These are phyloP conservation scores for Eupleurogrammus muticus DNA, from an alignment of 2,797 vertebrate species.

Conservation along the genomic window DNA sequence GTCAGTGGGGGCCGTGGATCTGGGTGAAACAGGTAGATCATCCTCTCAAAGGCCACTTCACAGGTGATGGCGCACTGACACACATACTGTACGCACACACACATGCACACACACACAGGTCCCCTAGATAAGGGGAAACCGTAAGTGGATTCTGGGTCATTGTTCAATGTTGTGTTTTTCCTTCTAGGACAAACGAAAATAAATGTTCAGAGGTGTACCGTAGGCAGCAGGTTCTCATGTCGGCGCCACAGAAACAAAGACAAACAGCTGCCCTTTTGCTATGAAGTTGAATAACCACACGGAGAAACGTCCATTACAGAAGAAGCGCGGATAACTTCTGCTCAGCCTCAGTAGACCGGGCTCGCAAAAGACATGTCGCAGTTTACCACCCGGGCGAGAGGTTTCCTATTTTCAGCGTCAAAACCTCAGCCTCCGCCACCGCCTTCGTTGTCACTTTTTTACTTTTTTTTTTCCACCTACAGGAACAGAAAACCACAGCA, in stretches of 20 bases:
- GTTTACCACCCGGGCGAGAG: constrained; percentile 26
- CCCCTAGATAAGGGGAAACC: constrained; percentile 16
- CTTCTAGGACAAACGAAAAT: constrained; percentile 36
- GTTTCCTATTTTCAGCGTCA: constrained; percentile 34
- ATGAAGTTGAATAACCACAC: constrained; percentile 21
- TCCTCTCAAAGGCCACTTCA: constrained; percentile 52
- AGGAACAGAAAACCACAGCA: neutral
- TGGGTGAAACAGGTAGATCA: constrained; percentile 48
- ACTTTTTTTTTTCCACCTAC: constrained; percentile 39
- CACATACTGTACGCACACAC: neutral
- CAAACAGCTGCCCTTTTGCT: constrained; percentile 36
- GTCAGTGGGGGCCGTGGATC: constrained; percentile 53
- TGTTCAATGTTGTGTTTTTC: neutral
- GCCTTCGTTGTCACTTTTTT: constrained; percentile 33
- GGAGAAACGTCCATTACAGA: constrained; percentile 28
- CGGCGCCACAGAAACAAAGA: constrained; percentile 36
- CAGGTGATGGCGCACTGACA: constrained; percentile 42
- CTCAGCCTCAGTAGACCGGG: constrained; percentile 31
- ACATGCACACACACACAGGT: constrained; percentile 1
- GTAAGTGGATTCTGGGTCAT: constrained; percentile 1
- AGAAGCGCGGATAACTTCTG: constrained; percentile 22
- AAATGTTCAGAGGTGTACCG: constrained; percentile 26
- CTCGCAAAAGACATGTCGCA: constrained; percentile 19
- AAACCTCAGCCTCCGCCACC: constrained; percentile 43
- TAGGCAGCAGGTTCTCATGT: constrained; percentile 12